Conservation (phyloP, 2,797 vertebrate genomes). For the Siniperca obscura region DNA sequence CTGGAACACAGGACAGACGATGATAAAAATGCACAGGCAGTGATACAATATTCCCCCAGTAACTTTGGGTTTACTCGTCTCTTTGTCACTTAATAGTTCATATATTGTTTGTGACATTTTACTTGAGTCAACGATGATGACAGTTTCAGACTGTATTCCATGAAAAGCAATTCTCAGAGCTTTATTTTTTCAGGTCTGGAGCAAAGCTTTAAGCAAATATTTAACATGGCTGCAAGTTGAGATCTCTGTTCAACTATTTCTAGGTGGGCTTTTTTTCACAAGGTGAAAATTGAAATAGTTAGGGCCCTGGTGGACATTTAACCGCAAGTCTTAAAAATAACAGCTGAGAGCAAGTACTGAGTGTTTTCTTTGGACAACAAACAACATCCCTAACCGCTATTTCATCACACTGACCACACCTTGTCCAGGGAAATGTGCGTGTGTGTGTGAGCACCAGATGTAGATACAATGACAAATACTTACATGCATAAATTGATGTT, state of each 20-base stretch:
- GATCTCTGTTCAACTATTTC: constrained; percentile 70
- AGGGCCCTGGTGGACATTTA: constrained; percentile 63
- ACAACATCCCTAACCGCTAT: constrained; percentile 64
- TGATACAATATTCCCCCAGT: constrained; percentile 41
- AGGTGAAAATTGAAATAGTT: constrained; percentile 77
- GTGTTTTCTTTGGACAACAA: constrained; percentile 84
- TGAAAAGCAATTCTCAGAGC: constrained; percentile 44
- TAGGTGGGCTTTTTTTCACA: constrained; percentile 70
- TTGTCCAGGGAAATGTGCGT: constrained; percentile 60
- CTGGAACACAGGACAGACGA: constrained; percentile 36
- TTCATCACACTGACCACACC: constrained; percentile 70
- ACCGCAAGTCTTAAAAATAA: constrained; percentile 81
- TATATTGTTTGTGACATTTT: constrained; percentile 62
- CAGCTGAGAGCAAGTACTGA: constrained; percentile 69
- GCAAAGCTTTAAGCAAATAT: constrained; percentile 76
- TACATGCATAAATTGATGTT: constrained; percentile 25
- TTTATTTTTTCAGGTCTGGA: constrained; percentile 37
- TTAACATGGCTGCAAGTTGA: constrained; percentile 67
- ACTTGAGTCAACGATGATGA: constrained; percentile 47
- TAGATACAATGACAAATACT: constrained; percentile 35
- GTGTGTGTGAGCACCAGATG: constrained; percentile 19
- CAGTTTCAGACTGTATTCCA: constrained; percentile 48
- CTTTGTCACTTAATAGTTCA: constrained; percentile 46
- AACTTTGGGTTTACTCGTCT: constrained; percentile 35
- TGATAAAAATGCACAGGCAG: constrained; percentile 37